Percentiles rank a stretch among this genome's conserved stretches.
Evolutionary conservation across 2,888 invertebrate genomes (phyloP).

Genomic region (Masnerella sp.): DNA sequence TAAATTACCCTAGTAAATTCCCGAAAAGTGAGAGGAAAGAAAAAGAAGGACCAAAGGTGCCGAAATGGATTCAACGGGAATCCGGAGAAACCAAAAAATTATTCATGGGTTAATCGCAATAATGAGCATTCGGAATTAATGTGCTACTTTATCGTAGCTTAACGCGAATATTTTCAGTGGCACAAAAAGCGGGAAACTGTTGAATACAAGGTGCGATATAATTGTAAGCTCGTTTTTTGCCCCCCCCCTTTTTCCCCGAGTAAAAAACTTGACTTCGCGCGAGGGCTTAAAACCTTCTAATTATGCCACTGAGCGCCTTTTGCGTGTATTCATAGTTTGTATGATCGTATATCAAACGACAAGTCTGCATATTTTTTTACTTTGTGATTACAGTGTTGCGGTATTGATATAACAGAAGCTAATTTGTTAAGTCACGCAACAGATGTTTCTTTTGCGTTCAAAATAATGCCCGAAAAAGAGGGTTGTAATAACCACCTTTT

Average conservation of each 20-base stretch:
- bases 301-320: slow-evolving; percentile 48
- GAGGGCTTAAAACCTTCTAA: slow-evolving; percentile 52
- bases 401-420: slow-evolving; percentile 52
- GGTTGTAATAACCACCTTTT: slow-evolving; percentile 32
- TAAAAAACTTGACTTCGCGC: slow-evolving; percentile 44
- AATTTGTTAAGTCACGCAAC: slow-evolving; percentile 55
- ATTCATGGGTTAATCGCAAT: slow-evolving; percentile 18
- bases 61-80: slow-evolving; percentile 7
- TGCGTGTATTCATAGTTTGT: slow-evolving; percentile 50
- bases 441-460: slow-evolving; percentile 41
- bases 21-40: not conserved
- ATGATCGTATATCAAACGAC: slow-evolving; percentile 51
- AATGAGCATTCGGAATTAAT: slow-evolving; percentile 17
- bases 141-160: slow-evolving; percentile 24
- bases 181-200: slow-evolving; percentile 39
- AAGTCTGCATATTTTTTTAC: slow-evolving; percentile 53
- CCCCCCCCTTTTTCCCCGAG: slow-evolving; percentile 4
- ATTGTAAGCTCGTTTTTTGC: slow-evolving; percentile 31
- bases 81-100: slow-evolving; percentile 10
- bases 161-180: slow-evolving; percentile 30
- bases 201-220: slow-evolving; percentile 50
- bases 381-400: slow-evolving; percentile 46
- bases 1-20: slow-evolving; percentile 1
- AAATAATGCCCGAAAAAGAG: slow-evolving; percentile 47
- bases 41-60: not conserved